Conservation (phyloP, 2,888 invertebrate species). For the Eledone cirrhosa region DNA sequence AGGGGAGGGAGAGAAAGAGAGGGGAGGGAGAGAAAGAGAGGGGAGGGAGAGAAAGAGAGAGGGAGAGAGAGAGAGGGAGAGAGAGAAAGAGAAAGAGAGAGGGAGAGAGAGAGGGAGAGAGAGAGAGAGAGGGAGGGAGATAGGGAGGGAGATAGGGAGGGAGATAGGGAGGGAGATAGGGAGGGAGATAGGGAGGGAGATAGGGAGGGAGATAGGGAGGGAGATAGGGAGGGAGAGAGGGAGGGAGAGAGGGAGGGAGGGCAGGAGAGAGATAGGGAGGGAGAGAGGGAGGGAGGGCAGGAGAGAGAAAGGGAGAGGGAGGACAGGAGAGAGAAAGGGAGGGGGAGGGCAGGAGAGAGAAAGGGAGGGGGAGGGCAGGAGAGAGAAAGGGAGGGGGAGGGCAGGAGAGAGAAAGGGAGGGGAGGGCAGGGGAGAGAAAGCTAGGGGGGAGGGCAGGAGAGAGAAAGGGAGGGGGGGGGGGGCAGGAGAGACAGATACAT, state of each 20-base stretch:
- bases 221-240: no score
- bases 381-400: neutral
- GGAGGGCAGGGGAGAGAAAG: neutral
- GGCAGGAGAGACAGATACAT: neutral
- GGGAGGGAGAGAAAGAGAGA: conserved; percentile 5
- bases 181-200: no score
- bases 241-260: neutral
- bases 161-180: neutral
- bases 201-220: no score
- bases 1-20: neutral
- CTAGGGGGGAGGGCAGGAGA: neutral
- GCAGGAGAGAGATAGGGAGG: neutral
- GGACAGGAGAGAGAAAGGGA: neutral
- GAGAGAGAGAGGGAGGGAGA: neutral
- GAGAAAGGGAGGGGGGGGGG: neutral
- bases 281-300: neutral
- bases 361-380: neutral
- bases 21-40: neutral
- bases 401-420: neutral
- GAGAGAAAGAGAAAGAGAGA: neutral
- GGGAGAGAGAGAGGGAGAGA: neutral
- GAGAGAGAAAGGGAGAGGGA: neutral
- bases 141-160: neutral
- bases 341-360: neutral
- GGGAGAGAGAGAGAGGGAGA: neutral